Percentiles rank a stretch among this genome's conserved stretches.
Evolutionary conservation across 1,140 invertebrate species (phyloP).

Genomic region (Eupristina koningsbergeri): DNA sequence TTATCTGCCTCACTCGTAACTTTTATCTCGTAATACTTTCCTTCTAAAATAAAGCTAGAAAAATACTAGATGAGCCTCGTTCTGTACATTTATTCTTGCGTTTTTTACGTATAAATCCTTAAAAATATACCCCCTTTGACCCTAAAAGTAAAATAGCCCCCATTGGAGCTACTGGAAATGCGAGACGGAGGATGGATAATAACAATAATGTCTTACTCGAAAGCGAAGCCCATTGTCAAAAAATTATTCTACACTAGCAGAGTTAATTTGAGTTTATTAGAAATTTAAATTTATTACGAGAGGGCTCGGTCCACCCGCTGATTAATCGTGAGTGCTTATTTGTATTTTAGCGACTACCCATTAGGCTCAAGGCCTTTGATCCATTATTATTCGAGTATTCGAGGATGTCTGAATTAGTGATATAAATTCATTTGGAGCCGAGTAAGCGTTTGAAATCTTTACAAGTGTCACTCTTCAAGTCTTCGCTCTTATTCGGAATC

Average conservation of each 20-base stretch:
- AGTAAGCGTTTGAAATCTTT: neutral
- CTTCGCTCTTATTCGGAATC: neutral
- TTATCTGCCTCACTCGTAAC: too few species aligned
- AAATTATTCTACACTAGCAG: neutral
- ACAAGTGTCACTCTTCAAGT: neutral
- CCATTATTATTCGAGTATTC: too few species aligned
- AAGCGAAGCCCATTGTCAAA: neutral
- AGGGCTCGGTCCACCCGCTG: neutral
- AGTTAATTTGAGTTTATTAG: conserved; percentile 7
- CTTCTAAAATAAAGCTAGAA: too few species aligned
- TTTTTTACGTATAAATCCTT: neutral
- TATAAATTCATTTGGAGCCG: neutral
- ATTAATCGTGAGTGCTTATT: neutral
- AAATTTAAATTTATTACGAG: neutral
- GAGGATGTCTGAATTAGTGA: neutral
- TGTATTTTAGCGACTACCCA: neutral
- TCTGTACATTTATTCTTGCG: too few species aligned
- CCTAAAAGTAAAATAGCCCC: neutral
- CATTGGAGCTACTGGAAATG: too few species aligned
- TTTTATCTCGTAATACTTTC: too few species aligned
- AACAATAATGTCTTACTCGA: conserved; percentile 1
- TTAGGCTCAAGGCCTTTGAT: conserved; percentile 4
- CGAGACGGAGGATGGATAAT: too few species aligned
- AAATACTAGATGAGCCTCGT: too few species aligned
- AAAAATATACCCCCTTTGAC: neutral